Conservation (phyloP, 2,797 vertebrate species). For the Heliangelus exortis region DNA sequence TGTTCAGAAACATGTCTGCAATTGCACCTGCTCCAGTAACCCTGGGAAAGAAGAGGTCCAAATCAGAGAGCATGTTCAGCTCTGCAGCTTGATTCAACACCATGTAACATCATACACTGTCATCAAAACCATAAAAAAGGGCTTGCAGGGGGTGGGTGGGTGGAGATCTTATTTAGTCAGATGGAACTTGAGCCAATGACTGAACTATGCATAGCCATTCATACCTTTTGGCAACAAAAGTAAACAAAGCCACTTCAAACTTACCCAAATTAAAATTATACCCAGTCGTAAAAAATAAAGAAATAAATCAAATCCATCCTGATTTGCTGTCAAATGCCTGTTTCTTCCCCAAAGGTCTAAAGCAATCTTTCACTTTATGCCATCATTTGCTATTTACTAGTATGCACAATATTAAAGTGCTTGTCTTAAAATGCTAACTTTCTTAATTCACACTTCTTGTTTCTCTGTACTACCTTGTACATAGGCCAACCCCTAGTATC, state of each 20-base stretch:
- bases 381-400: background rate
- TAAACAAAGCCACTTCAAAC: slow-evolving; percentile 5
- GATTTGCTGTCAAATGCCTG: background rate
- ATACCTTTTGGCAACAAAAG: background rate
- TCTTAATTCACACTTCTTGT: background rate
- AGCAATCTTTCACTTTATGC: background rate
- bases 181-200: background rate
- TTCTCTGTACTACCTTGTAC: background rate
- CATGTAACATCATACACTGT: background rate
- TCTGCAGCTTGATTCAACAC: background rate
- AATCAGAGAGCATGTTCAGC: background rate
- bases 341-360: background rate
- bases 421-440: background rate
- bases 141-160: accelerated
- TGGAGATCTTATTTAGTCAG: background rate
- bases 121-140: background rate
- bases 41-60: background rate
- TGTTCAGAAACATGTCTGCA: background rate
- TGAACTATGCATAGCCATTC: background rate
- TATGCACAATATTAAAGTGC: background rate
- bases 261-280: background rate
- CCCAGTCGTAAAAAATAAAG: background rate
- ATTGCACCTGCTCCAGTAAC: background rate
- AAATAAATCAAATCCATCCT: background rate
- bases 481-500: background rate